Evolutionary conservation across 2,888 invertebrate genomes (phyloP).

Genomic region (Oscheius myriophilus): DNA sequence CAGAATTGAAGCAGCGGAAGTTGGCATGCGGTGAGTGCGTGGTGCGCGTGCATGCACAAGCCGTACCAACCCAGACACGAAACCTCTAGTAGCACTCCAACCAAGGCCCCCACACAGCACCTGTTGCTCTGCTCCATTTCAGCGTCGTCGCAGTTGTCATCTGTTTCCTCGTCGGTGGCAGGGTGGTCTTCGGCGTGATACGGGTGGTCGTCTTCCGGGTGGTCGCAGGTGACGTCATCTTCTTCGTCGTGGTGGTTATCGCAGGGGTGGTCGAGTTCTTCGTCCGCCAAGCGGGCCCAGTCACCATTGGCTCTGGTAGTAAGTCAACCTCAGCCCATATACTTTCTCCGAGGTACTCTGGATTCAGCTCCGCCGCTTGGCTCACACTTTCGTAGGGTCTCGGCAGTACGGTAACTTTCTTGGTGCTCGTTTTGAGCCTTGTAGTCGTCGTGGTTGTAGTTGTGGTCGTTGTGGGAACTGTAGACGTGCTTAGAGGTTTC

Average conservation of each 20-base stretch:
- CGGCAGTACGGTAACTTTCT: conserved; percentile 44
- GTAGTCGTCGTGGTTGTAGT: conserved; percentile 28
- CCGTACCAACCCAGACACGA: conserved; percentile 29
- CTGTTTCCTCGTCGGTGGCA: conserved; percentile 30
- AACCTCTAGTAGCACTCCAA: conserved; percentile 29
- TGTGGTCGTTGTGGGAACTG: conserved; percentile 31
- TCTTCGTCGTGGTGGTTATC: conserved; percentile 35
- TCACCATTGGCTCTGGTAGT: conserved; percentile 50
- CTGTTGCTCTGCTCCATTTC: conserved; percentile 22
- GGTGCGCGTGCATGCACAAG: conserved; percentile 9
- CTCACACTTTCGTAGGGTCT: conserved; percentile 55
- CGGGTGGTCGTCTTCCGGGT: conserved; percentile 29
- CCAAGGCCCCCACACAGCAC: conserved; percentile 19
- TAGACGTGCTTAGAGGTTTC: conserved; percentile 37
- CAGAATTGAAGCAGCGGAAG: conserved; percentile 29
- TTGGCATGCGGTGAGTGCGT: conserved; percentile 23
- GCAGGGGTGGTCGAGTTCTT: conserved; percentile 37
- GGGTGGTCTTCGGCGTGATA: conserved; percentile 30
- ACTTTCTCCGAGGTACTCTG: conserved; percentile 53
- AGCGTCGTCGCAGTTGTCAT: conserved; percentile 16
- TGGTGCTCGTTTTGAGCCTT: conserved; percentile 6
- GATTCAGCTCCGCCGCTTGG: conserved; percentile 54
- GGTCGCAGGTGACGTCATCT: conserved; percentile 22
- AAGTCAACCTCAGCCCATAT: conserved; percentile 48
- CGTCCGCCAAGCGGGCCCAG: conserved; percentile 53